phyloP scores from a whole-genome alignment of 2,888 invertebrate genomes.

The Tetheella fluctuosa region DNA sequence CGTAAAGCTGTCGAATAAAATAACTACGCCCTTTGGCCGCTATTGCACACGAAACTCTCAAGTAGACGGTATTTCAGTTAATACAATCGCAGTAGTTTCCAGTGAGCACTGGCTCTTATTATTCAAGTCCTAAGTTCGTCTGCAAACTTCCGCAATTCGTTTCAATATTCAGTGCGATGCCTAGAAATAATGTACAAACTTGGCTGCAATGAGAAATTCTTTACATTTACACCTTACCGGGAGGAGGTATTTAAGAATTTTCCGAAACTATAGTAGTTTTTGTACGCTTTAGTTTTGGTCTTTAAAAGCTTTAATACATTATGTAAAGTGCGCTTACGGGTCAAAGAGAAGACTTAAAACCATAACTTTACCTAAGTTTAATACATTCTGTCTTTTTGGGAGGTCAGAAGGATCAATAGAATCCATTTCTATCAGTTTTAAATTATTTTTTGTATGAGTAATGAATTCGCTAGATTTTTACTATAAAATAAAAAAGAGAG shows the following conservation, averaged over 20 bases:
- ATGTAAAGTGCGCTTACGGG: not conserved
- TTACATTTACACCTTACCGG: constrained; percentile 39
- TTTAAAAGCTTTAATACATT: constrained; percentile 8
- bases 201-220: constrained; percentile 49
- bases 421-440: too few species aligned
- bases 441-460: too few species aligned
- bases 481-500: too few species aligned
- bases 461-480: too few species aligned
- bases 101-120: constrained; percentile 58
- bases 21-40: constrained; percentile 22
- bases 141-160: constrained; percentile 66
- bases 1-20: not conserved
- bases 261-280: constrained; percentile 1
- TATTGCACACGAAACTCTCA: constrained; percentile 46
- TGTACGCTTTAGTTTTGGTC: constrained; percentile 4
- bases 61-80: constrained; percentile 60
- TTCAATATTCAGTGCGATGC: constrained; percentile 69
- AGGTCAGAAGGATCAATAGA: too few species aligned
- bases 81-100: constrained; percentile 60
- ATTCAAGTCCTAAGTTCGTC: constrained; percentile 66
- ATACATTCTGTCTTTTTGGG: too few species aligned
- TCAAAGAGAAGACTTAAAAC: not conserved
- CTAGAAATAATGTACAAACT: constrained; percentile 60
- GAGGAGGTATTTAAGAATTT: constrained; percentile 35
- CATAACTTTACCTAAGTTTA: not conserved